These are phyloP conservation scores for Nautilus pompilius DNA, from an alignment of 1,140 invertebrate species.

Conservation along the genomic window DNA sequence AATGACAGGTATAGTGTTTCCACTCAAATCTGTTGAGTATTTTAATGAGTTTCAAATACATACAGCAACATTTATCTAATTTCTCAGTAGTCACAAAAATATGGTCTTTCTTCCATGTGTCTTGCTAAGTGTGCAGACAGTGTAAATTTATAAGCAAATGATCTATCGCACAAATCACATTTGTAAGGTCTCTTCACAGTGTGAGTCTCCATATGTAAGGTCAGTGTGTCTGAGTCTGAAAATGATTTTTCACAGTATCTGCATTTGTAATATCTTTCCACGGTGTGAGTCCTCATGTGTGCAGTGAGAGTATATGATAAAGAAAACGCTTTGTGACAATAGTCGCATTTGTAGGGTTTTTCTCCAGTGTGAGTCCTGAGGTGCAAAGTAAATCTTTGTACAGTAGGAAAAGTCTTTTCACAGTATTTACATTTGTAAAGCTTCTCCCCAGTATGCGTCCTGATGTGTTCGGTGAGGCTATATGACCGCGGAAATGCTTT, in stretches of 20 bases:
- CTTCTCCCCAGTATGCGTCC: too few relatives aligned
- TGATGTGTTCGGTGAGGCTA: too few relatives aligned
- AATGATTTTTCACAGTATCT: slow-evolving; percentile 2
- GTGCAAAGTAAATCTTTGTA: not conserved
- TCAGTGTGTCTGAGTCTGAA: not conserved
- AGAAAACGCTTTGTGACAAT: not conserved
- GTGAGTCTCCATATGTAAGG: not conserved
- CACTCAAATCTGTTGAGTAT: too few relatives aligned
- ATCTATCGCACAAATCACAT: too few relatives aligned
- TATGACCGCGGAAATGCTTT: too few relatives aligned
- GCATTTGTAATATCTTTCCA: not conserved
- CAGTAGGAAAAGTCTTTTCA: not conserved
- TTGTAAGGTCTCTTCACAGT: not conserved
- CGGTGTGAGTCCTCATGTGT: not conserved
- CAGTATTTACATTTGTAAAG: slow-evolving; percentile 3
- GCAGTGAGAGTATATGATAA: not conserved
- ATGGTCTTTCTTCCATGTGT: too few relatives aligned
- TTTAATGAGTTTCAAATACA: too few relatives aligned
- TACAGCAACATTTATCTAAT: too few relatives aligned
- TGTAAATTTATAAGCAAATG: too few relatives aligned
- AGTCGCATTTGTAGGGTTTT: not conserved
- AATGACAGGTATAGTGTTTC: too few relatives aligned
- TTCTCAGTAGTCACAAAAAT: too few relatives aligned
- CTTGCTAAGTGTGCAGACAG: too few relatives aligned
- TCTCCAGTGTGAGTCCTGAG: not conserved